Evolutionary conservation across 2,113 vertebrate species (phyloP).

Genomic region (Xyrauchen texanus): DNA sequence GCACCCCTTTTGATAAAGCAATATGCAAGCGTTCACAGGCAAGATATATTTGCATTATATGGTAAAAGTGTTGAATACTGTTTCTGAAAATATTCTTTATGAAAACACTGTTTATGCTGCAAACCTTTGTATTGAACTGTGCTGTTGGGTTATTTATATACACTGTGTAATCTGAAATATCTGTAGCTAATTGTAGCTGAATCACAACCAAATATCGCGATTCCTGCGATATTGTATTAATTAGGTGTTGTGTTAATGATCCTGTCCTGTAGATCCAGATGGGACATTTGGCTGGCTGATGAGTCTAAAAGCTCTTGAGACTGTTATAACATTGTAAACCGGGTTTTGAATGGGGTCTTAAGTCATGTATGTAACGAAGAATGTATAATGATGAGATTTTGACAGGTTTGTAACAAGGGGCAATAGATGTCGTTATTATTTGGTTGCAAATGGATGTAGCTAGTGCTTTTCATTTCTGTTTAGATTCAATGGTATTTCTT

Average conservation of each 20-base stretch:
- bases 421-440: too few relatives aligned
- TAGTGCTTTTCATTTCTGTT: background rate
- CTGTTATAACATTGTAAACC: too few relatives aligned
- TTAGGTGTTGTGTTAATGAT: background rate
- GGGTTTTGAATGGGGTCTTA: too few relatives aligned
- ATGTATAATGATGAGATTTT: too few relatives aligned
- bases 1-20: conserved; percentile 25
- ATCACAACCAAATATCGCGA: conserved; percentile 28
- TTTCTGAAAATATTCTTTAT: background rate
- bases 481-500: conserved; percentile 5
- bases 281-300: background rate
- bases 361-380: too few relatives aligned
- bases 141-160: conserved; percentile 30
- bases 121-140: conserved; percentile 26
- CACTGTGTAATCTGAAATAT: conserved; percentile 35
- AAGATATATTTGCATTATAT: background rate
- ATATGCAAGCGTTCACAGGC: background rate
- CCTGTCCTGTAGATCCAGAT: background rate
- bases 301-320: background rate
- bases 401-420: too few relatives aligned
- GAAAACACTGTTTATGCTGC: conserved; percentile 39
- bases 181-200: conserved; percentile 6
- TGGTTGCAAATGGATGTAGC: too few relatives aligned
- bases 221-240: conserved; percentile 5
- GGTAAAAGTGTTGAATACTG: conserved; percentile 9